These are phyloP conservation scores for Orientallactaga bullata DNA, from an alignment of 2,113 vertebrate genomes.

Conservation along the genomic window DNA sequence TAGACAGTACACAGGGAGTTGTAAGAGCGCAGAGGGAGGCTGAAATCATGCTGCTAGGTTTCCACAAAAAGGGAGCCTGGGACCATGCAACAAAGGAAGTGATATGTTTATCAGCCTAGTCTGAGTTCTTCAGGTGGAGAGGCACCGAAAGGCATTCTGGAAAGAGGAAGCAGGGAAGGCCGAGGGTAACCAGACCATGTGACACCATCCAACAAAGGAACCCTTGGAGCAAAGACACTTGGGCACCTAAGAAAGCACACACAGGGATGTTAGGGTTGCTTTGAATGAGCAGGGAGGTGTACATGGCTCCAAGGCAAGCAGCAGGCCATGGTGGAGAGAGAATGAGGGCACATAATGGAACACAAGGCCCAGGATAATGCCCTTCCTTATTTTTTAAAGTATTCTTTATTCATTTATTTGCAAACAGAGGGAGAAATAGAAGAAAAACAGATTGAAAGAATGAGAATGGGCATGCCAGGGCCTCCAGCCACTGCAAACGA, in stretches of 20 bases:
- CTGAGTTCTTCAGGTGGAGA: neutral
- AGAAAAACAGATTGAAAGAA: no score
- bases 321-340: rapidly evolving
- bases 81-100: neutral
- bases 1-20: neutral
- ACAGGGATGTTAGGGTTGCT: neutral
- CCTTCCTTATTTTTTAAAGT: no score
- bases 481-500: no score
- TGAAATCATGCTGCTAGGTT: neutral
- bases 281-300: neutral
- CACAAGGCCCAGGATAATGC: no score
- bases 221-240: neutral
- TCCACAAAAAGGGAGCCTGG: neutral
- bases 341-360: neutral
- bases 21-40: neutral
- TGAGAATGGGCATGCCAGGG: no score
- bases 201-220: neutral
- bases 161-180: neutral
- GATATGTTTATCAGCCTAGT: neutral
- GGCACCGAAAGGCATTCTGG: neutral
- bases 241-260: neutral
- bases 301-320: neutral
- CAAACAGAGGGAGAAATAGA: no score
- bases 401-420: no score
- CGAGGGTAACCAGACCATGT: neutral